A percentile compares a stretch with the other conserved stretches of the same genome.
Evolutionary conservation across 2,888 invertebrate species (phyloP).

Genomic region (Troides oblongomaculatus): DNA sequence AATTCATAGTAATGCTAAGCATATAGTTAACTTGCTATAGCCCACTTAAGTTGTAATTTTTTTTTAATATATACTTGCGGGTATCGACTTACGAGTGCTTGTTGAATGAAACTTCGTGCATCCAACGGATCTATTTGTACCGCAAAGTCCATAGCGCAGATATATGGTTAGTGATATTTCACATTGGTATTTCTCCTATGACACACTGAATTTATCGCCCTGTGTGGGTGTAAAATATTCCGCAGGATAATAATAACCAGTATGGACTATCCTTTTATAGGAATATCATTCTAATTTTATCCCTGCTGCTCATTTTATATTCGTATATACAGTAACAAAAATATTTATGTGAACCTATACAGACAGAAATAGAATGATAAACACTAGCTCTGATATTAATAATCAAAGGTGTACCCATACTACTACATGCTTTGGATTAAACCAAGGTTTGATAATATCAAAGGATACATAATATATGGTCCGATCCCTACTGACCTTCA

Average conservation of each 20-base stretch:
- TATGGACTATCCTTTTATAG: not conserved
- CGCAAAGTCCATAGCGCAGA: slow-evolving; percentile 1
- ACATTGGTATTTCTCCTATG: slow-evolving; percentile 3
- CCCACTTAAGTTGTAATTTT: too few relatives aligned
- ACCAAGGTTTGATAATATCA: too few relatives aligned
- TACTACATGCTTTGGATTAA: too few relatives aligned
- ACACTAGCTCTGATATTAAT: too few relatives aligned
- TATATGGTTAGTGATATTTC: slow-evolving; percentile 12
- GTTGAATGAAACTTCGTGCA: slow-evolving; percentile 44
- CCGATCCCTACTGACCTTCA: too few relatives aligned
- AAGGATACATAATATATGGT: too few relatives aligned
- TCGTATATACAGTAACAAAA: not conserved
- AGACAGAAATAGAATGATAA: not conserved
- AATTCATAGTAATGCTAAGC: too few relatives aligned
- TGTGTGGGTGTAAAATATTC: slow-evolving; percentile 8
- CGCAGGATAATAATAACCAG: not conserved
- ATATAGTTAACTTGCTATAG: too few relatives aligned
- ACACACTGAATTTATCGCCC: slow-evolving; percentile 1
- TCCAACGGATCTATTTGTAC: slow-evolving; percentile 44
- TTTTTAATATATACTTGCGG: not conserved
- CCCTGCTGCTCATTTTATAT: not conserved
- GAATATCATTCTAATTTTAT: not conserved
- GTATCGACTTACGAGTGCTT: not conserved
- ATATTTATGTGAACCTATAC: not conserved
- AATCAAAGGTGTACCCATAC: too few relatives aligned